phyloP scores from a whole-genome alignment of 2,888 invertebrate genomes.

The Archaeoteleia sp. region DNA sequence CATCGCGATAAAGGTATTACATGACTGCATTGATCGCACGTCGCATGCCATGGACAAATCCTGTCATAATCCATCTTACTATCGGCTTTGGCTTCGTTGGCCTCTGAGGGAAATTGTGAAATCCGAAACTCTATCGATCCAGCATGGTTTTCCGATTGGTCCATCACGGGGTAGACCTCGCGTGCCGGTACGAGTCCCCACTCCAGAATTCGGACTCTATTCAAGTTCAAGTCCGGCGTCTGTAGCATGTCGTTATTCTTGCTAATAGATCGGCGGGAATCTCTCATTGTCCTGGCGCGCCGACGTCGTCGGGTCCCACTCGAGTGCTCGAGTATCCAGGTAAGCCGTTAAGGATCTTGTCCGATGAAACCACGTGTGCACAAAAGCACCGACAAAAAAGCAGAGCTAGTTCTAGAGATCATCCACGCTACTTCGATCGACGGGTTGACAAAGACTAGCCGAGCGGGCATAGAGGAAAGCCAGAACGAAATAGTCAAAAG shows the following conservation, averaged over 20 bases:
- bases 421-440: conserved; percentile 49
- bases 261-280: conserved; percentile 68
- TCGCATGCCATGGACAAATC: conserved; percentile 8
- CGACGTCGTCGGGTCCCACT: conserved; percentile 52
- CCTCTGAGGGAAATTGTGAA: conserved; percentile 18
- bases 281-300: conserved; percentile 58
- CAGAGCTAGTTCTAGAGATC: conserved; percentile 9
- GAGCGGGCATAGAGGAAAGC: conserved; percentile 3
- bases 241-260: conserved; percentile 59
- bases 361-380: conserved; percentile 2
- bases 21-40: conserved; percentile 4
- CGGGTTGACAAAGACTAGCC: conserved; percentile 36
- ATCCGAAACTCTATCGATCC: conserved; percentile 45
- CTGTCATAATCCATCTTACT: conserved; percentile 21
- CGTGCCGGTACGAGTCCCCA: conserved; percentile 19
- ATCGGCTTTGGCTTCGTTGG: conserved; percentile 7
- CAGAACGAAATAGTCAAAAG: conserved; percentile 50
- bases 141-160: conserved; percentile 8
- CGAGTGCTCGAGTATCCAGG: conserved; percentile 46
- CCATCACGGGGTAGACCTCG: conserved; percentile 4
- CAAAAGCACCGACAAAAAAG: conserved; percentile 53
- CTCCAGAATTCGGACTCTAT: neutral
- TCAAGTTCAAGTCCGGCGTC: conserved; percentile 18
- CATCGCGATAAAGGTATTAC: conserved; percentile 16
- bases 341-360: conserved; percentile 41